These are phyloP conservation scores for Gymnobelideus leadbeateri DNA, from an alignment of 2,113 vertebrate species.

Conservation along the genomic window DNA sequence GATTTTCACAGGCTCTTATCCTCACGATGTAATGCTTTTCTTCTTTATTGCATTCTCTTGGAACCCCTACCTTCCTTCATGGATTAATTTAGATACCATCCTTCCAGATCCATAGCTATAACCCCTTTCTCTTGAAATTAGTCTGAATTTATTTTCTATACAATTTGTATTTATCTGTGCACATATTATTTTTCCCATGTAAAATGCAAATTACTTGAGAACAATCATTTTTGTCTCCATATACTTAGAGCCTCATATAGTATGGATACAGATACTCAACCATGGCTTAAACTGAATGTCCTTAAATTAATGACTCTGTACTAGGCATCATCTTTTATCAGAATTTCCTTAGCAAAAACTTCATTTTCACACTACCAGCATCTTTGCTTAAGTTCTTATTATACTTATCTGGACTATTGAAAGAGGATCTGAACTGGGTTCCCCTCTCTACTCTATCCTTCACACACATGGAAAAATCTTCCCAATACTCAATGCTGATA, in stretches of 20 bases:
- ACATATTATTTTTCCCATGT: background rate
- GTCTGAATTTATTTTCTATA: background rate
- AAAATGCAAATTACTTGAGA: background rate
- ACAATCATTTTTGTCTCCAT: background rate
- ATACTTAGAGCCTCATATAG: background rate
- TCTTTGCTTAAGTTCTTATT: background rate
- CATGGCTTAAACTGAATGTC: background rate
- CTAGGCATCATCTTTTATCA: background rate
- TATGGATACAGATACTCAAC: background rate
- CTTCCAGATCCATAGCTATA: background rate
- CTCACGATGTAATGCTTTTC: background rate
- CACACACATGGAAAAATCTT: background rate
- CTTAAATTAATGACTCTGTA: no score
- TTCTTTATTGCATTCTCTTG: background rate
- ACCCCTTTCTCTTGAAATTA: background rate
- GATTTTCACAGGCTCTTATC: background rate
- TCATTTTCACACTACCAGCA: background rate
- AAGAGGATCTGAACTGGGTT: background rate
- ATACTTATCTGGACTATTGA: background rate
- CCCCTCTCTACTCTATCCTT: background rate
- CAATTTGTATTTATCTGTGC: background rate
- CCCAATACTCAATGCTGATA: background rate
- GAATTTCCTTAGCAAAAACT: background rate
- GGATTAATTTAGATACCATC: background rate
- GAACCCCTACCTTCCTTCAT: background rate